Base-by-base conservation (phyloP, 2,113 vertebrate genomes). In the Sterrhoptilus dennistouni region DNA sequence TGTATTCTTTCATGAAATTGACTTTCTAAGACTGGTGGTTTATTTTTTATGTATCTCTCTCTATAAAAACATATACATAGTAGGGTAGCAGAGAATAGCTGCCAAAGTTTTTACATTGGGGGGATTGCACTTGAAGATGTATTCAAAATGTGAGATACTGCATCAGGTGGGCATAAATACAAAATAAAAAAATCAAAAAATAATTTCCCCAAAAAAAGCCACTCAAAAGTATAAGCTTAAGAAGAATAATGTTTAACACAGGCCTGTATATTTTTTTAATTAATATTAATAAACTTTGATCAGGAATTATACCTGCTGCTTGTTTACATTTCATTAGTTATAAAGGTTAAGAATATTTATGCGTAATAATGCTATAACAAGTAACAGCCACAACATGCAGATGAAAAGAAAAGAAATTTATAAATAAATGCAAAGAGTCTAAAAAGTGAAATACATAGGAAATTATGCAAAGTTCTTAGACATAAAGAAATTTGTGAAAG, bases 161-260 rank as follows among this genome's bases (percentile, higher is more conserved):
- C 29, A 64, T 82, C 8, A 64, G 21, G 14, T 56, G 61, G 27
- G 11, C 12, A 65, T 8, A 96, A 75, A 69, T 29, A 60, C 10
- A 8, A 33, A 65, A 40, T n/a, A 47, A 36, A 38, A 35, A 27
- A 3, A 1, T 42, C 8, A 66, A 18, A 24, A 60, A 56, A 63
- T 8, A 31, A 7, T 38, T 60, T 42, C 19, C 6, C 0, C 29
- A 0, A 0, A 25, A 75, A 61, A 65, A 76, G 9, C 24, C 27
- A 59, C 19, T 75, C 25, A 31, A 33, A 72, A 83, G 33, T 79
- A 60, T 11, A 45, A 78, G 2, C 7, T 28, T 61, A 25, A 68
- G 9, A 69, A 92, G 29, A 68, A 24, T 44, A 24, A 5, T 24
- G 8, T 31, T 84, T 38, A 75, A 63, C 2, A 42, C 5, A 65